These are phyloP conservation scores for Salvator merianae DNA, from an alignment of 2,113 vertebrate genomes.

Conservation along the genomic window DNA sequence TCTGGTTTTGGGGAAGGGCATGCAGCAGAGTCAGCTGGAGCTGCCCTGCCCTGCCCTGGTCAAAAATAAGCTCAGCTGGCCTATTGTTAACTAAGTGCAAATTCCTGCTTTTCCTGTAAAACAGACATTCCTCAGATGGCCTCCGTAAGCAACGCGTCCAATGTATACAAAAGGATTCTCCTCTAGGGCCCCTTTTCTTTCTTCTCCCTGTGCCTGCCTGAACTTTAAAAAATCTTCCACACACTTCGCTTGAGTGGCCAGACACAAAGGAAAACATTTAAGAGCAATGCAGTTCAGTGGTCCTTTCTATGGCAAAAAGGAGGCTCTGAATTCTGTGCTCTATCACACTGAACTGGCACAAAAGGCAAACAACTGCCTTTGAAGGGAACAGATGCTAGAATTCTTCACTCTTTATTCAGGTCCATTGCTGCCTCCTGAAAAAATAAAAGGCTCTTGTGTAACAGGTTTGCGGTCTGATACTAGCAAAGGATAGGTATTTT, in stretches of 20 bases:
- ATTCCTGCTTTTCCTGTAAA: accelerated
- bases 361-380: background rate
- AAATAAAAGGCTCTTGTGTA: background rate
- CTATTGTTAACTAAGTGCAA: accelerated
- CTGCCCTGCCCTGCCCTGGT: accelerated
- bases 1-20: background rate
- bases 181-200: accelerated
- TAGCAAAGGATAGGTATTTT: too few species aligned
- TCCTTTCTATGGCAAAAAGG: background rate
- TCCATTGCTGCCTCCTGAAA: background rate
- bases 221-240: background rate
- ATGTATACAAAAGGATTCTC: background rate
- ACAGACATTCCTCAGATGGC: background rate
- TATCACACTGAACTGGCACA: background rate
- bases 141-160: background rate
- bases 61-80: background rate
- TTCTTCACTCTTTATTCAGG: background rate
- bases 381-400: background rate
- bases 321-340: background rate
- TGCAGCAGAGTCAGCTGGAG: accelerated
- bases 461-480: too few species aligned
- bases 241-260: background rate
- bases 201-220: accelerated
- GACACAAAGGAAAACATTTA: background rate
- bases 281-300: background rate